Percentiles rank a stretch among this genome's conserved stretches.
These are phyloP conservation scores for Prosopocoilus inquinatus DNA, from an alignment of 2,888 invertebrate genomes.

Conservation along the genomic window DNA sequence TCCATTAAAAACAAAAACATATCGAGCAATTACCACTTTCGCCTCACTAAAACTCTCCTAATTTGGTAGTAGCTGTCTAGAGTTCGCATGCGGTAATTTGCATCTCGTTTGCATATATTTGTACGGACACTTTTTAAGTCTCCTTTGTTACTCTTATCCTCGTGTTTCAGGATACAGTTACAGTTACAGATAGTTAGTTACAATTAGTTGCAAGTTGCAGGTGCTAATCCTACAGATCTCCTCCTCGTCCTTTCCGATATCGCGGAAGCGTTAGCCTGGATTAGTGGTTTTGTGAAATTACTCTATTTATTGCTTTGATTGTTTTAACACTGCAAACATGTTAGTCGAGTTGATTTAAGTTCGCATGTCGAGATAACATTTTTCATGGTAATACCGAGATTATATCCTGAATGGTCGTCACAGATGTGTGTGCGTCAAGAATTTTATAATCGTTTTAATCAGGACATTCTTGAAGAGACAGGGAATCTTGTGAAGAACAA, in stretches of 20 bases:
- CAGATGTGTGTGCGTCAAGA: no score
- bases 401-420: no score
- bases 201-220: background rate
- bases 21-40: constrained; percentile 19
- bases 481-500: no score
- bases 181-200: no score
- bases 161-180: background rate
- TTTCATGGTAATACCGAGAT: no score
- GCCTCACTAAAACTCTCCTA: constrained; percentile 18
- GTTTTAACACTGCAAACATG: no score
- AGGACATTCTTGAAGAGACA: no score
- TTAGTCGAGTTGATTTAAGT: no score
- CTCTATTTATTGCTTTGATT: no score
- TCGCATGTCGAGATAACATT: no score
- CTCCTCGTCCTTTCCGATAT: background rate
- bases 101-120: constrained; percentile 16
- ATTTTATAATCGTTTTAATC: no score
- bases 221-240: background rate
- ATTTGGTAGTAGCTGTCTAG: constrained; percentile 15
- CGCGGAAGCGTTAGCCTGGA: background rate
- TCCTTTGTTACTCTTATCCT: background rate
- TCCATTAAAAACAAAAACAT: constrained; percentile 8
- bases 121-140: constrained; percentile 1
- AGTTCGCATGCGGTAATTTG: constrained; percentile 10
- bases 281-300: background rate